phyloP scores from a whole-genome alignment of 1,140 invertebrate species.

The Leptonema lineaticorne region DNA sequence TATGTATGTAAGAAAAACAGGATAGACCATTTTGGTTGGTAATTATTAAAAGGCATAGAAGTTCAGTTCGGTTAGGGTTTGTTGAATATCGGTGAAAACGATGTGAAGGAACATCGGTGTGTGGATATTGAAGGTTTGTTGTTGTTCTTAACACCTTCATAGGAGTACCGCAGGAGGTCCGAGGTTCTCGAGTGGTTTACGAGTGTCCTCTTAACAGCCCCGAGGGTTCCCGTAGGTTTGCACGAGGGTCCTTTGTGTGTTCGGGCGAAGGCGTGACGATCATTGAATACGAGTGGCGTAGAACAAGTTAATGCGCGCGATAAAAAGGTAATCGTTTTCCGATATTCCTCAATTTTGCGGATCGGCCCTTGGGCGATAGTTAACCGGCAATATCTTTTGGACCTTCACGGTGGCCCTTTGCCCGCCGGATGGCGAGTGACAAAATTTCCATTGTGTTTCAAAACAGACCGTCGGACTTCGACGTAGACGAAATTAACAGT shows the following conservation, averaged over 20 bases:
- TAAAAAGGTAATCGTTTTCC: slow-evolving; percentile 40
- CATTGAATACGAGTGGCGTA: slow-evolving; percentile 24
- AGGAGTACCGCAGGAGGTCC: background rate
- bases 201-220: slow-evolving; percentile 15
- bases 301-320: slow-evolving; percentile 30
- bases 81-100: background rate
- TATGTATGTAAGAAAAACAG: no score
- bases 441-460: background rate
- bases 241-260: no score
- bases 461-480: background rate
- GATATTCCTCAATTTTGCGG: slow-evolving; percentile 40
- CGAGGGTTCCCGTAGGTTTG: background rate
- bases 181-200: slow-evolving; percentile 20
- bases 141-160: background rate
- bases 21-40: no score
- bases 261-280: slow-evolving; percentile 14
- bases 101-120: background rate
- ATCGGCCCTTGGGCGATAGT: slow-evolving; percentile 32
- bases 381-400: slow-evolving; percentile 34
- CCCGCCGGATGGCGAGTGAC: background rate
- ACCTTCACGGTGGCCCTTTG: background rate
- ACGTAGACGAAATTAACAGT: background rate
- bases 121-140: background rate
- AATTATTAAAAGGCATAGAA: no score
- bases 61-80: no score